These are phyloP conservation scores for Thryonomys swinderianus DNA, from an alignment of 2,113 vertebrate species.

Conservation along the genomic window DNA sequence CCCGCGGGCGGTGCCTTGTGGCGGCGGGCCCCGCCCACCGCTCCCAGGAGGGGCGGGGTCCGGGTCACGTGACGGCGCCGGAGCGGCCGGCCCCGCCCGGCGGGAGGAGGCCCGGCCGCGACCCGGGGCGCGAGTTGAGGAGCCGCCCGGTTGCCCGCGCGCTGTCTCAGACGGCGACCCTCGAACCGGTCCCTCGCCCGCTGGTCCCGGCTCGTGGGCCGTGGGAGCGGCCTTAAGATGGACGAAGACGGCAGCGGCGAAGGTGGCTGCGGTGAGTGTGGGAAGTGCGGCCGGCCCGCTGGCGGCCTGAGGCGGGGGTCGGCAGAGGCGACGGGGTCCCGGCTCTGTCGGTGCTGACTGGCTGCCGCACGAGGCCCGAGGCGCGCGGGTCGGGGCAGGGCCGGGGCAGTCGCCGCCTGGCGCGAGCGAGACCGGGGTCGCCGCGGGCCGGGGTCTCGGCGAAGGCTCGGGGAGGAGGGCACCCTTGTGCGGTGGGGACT, in stretches of 20 bases:
- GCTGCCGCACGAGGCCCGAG: not conserved
- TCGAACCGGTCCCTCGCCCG: not conserved
- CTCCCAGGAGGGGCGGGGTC: not conserved
- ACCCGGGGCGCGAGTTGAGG: conserved; percentile 47
- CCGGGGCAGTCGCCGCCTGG: not conserved
- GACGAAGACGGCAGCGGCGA: conserved; percentile 77
- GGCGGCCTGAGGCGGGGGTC: conserved; percentile 56
- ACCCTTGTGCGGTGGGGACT: not conserved
- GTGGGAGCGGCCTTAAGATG: conserved; percentile 70
- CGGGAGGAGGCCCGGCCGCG: conserved; percentile 70
- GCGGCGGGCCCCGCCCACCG: conserved; percentile 32
- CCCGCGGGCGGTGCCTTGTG: conserved; percentile 12
- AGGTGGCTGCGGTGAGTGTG: conserved; percentile 75
- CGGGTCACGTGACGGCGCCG: conserved; percentile 63
- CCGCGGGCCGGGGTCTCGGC: not conserved
- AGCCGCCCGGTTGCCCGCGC: not conserved
- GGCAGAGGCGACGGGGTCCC: not conserved
- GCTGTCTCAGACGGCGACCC: conserved; percentile 7
- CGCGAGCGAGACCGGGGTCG: not conserved
- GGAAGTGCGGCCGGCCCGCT: conserved; percentile 69
- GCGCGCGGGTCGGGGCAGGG: not conserved
- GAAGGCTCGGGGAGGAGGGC: not conserved
- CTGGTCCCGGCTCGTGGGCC: conserved; percentile 45
- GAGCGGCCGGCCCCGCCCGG: conserved; percentile 58
- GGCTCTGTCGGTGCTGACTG: not conserved